phyloP scores from a whole-genome alignment of 2,888 invertebrate genomes.

The Archaeoteleia sp. region DNA sequence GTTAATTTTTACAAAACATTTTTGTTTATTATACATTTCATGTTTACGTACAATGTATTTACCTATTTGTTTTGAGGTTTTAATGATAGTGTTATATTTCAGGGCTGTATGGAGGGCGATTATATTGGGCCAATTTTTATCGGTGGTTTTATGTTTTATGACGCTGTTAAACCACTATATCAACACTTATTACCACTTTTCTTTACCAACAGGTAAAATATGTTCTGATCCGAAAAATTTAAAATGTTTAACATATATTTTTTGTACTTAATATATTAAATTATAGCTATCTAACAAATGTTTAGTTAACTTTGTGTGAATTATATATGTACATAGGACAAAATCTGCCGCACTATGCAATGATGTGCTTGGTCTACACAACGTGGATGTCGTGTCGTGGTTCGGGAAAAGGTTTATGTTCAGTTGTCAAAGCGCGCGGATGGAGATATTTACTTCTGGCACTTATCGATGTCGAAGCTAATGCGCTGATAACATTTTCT shows the following conservation, averaged over 20 bases:
- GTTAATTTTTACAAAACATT: too few relatives aligned
- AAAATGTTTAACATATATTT: neutral
- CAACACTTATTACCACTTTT: slow-evolving; percentile 81
- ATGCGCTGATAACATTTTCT: slow-evolving; percentile 87
- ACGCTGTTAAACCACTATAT: slow-evolving; percentile 84
- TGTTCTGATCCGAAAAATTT: too few relatives aligned
- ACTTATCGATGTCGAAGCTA: slow-evolving; percentile 89
- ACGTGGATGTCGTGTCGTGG: slow-evolving; percentile 85
- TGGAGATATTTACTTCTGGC: slow-evolving; percentile 88
- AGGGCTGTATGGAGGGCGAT: slow-evolving; percentile 86
- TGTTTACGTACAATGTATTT: too few relatives aligned
- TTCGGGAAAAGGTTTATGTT: slow-evolving; percentile 78
- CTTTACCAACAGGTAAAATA: slow-evolving; percentile 83
- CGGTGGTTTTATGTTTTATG: slow-evolving; percentile 85
- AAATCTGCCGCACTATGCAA: slow-evolving; percentile 86
- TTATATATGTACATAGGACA: slow-evolving; percentile 78
- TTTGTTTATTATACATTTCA: too few relatives aligned
- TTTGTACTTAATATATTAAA: too few relatives aligned
- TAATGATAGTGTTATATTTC: slow-evolving; percentile 53
- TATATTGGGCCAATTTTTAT: slow-evolving; percentile 84
- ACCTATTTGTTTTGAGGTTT: too few relatives aligned
- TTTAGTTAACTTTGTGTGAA: neutral
- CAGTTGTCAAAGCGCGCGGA: slow-evolving; percentile 81
- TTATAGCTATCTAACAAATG: neutral
- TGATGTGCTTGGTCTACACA: slow-evolving; percentile 85